Evolutionary conservation across 2,888 invertebrate species (phyloP).

Genomic region (Piscicola geometra): DNA sequence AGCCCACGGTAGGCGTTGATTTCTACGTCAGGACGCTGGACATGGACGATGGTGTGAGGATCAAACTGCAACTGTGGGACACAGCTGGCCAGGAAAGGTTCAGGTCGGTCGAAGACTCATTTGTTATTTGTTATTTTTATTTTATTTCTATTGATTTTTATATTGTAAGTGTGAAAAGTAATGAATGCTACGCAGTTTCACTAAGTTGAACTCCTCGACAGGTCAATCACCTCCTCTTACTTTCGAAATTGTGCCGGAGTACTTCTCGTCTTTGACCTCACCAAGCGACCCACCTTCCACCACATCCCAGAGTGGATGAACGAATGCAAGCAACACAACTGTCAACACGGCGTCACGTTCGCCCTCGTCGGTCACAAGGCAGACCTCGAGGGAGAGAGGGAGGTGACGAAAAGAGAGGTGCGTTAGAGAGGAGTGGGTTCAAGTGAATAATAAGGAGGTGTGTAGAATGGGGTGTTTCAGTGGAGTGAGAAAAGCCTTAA

Average conservation of each 20-base stretch:
- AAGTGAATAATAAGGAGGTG: too few relatives aligned
- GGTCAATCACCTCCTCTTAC: constrained; percentile 30
- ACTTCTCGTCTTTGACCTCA: constrained; percentile 27
- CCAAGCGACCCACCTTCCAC: constrained; percentile 23
- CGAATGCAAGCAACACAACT: constrained; percentile 23
- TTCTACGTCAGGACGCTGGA: constrained; percentile 27
- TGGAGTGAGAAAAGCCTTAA: too few relatives aligned
- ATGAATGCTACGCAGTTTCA: too few relatives aligned
- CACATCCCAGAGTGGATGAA: constrained; percentile 32
- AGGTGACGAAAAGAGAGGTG: constrained; percentile 26
- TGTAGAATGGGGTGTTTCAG: too few relatives aligned
- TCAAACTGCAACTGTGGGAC: constrained; percentile 32
- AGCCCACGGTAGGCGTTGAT: constrained; percentile 31
- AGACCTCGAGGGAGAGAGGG: constrained; percentile 15
- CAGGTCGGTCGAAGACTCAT: constrained; percentile 14
- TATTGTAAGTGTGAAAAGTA: too few relatives aligned
- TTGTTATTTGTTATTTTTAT: too few relatives aligned
- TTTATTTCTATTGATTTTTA: too few relatives aligned
- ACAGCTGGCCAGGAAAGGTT: constrained; percentile 33
- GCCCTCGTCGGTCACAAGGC: constrained; percentile 25
- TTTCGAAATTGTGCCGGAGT: constrained; percentile 32
- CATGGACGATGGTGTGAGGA: constrained; percentile 5
- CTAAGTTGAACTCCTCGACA: too few relatives aligned
- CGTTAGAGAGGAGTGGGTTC: too few relatives aligned
- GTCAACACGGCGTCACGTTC: constrained; percentile 1